Base-by-base conservation (phyloP, 2,113 vertebrate species). In the Micronycteris hirsuta region DNA sequence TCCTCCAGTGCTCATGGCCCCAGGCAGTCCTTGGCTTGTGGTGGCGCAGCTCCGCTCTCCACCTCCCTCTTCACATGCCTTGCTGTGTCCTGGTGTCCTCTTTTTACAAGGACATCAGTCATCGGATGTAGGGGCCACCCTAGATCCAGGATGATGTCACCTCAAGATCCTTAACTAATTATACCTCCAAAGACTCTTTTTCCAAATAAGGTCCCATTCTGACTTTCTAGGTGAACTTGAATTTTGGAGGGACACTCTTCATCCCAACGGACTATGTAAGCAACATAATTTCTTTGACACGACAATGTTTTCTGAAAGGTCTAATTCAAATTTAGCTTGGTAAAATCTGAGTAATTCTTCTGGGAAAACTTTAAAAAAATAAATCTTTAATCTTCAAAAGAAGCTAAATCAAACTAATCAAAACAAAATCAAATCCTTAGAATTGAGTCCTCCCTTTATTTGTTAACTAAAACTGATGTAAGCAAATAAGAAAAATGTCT, bases 261-360 rank as follows among this genome's bases (percentile, higher is more conserved):
- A 91, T 36, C 26, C 22, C 43, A 82, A 20, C 45, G 24, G 16
- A 71, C 5, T 38, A 65, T 19, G 2, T 83, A 71, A 91, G 43
- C 73, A 94, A 87, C 8, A 43, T 43, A 45, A 84, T 81, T 74
- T 91, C 16, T 92, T 89, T 93, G 54, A 95, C 20, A 49, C 67
- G 73, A 41, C 43, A 82, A 85, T 2, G 5, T 47, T 58, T 89
- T 38, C 80, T 20, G 38, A 88, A 93, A 61, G 33, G 10, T 82
- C 47, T 49, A 93, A 89, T 67, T 97, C 58, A 93, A 93, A 92
- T 56, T 94, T 81, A 90, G 38, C 9, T 94, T 93, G 28, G 76
- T 71, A 93, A 93, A 95, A 94, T 80, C 61, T 45, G 12, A 95
- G 54, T 63, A 86, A 70, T 54, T 96, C 61, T 65, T 84, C 70